Base-by-base conservation (phyloP, 2,113 vertebrate species). In the Pomatostomus ruficeps region DNA sequence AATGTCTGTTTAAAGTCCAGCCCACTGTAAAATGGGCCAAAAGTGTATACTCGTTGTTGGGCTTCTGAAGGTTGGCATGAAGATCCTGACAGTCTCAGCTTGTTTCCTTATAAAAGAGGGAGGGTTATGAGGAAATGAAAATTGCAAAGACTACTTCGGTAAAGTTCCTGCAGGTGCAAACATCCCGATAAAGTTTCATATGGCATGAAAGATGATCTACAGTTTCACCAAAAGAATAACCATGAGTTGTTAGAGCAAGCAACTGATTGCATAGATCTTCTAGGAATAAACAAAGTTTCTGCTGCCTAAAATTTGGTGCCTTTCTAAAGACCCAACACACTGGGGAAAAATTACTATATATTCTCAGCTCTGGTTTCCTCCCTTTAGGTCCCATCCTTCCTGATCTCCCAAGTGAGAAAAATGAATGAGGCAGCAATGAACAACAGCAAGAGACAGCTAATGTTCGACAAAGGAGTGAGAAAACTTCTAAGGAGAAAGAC, bases 351-450 rank as follows among this genome's bases (percentile, higher is more conserved):
- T 31, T 49, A 26, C 26, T 59, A 14, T 25, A 10, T 61, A 31
- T 63, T 59, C 23, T 91, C 18, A 91, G 38, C 29, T 91, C 42
- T 66, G 8, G 2, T 89, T 87, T 76, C 52, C n/a, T 86, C 51
- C 88, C 45, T 91, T 38, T 91, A 99, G 99, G 98, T 99, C 10
- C 99, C 99, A 4, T 98, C 97, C 57, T 99, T 99, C 91, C 95
- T 99, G 85, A 98, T 99, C 93, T 97, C 98, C 38, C 99, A 99
- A 85, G 98, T 99, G 59, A 98, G 99, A 95, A 99, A 98, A 96
- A 98, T 99, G 98, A 99, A 99, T 35, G 98, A 99, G 75, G 98
- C 98, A 17, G 96, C 98, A 10, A 96, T 97, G 96, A 98, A 88
- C 73, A 97, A 97, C 92, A 98, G 97, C 83, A 98, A 98, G 96